These are phyloP conservation scores for Ctenosaura bakeri DNA, from an alignment of 2,797 vertebrate species.

Conservation along the genomic window DNA sequence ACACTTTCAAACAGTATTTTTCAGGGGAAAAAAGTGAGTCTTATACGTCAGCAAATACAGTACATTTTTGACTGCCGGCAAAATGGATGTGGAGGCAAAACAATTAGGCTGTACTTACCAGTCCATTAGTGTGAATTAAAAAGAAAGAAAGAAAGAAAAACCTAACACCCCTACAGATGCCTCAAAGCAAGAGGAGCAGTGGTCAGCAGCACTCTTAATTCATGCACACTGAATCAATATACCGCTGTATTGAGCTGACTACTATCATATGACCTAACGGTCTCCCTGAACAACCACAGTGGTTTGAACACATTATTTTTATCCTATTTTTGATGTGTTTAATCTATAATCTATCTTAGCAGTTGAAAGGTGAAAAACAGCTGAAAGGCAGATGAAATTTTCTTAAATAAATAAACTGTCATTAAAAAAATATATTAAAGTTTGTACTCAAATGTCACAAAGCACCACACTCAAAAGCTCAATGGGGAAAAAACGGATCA, in stretches of 20 bases:
- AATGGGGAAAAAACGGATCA: not conserved
- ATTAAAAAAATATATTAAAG: not conserved
- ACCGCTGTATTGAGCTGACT: not conserved
- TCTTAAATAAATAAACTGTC: not conserved
- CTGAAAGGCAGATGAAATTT: no score
- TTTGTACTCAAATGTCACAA: no score
- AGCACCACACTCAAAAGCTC: not conserved
- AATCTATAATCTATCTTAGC: not conserved
- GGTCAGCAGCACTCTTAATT: not conserved
- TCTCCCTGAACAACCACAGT: not conserved
- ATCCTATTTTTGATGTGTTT: no score
- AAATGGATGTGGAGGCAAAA: constrained; percentile 21
- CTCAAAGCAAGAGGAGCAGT: not conserved
- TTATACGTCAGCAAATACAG: no score
- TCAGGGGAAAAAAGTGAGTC: no score
- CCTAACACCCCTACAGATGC: constrained; percentile 3
- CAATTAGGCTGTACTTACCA: constrained; percentile 34
- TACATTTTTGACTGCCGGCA: constrained; percentile 17
- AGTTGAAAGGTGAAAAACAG: no score
- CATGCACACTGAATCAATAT: constrained; percentile 3
- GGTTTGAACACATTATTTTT: not conserved
- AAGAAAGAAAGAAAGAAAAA: not conserved
- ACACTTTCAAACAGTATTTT: no score
- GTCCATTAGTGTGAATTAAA: not conserved
- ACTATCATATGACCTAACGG: not conserved